Evolutionary conservation across 2,888 invertebrate species (phyloP), one percentile per base, ranked within the genome.

Genomic region (Heliconius erato): DNA sequence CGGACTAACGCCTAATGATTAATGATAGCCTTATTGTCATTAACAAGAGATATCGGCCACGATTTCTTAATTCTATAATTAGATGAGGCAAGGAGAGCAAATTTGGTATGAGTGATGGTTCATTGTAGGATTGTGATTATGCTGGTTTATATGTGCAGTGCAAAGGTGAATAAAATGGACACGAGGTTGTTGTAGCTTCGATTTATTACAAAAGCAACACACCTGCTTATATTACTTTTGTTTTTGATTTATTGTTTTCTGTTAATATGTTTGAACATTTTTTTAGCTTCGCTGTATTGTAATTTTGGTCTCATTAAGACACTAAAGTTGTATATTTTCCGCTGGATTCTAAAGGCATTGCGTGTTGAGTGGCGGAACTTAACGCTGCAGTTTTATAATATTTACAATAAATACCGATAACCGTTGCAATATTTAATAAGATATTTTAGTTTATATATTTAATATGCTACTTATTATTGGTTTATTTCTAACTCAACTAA

Each of bases 51-150:
- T 92, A 92, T 92, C 92, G 92, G 90, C 90, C 92, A 91, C 93
- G 94, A 95, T 95, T 95, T 95, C 94, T 94, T 95, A 94, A 95
- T 95, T 93, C 93, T 88, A 91, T 94, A 93, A 95, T 95, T 94
- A 94, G 94, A 92, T 91, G 90, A 92, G 89, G 93, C 90, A 93
- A 94, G 86, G 87, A 85, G 86, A 86, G 85, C 87, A 87, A 87
- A 89, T 90, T 87, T 77, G 82, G 87, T 87, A 89, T 90, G 93
- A 92, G 87, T 87, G 90, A 91, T 91, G 87, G 88, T 78, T 68
- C 86, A 83, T 63, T 81, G 76, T 63, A 44, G 79, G 82, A 74
- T 84, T 74, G 84, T 68, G 79, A 54, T 79, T 79, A 79, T 78
- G 54, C 80, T 84, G 72, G 84, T 84, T 83, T 79, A 80, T 80